Base-by-base conservation (phyloP, 2,113 vertebrate genomes). In the Campylomormyrus tamandua region DNA sequence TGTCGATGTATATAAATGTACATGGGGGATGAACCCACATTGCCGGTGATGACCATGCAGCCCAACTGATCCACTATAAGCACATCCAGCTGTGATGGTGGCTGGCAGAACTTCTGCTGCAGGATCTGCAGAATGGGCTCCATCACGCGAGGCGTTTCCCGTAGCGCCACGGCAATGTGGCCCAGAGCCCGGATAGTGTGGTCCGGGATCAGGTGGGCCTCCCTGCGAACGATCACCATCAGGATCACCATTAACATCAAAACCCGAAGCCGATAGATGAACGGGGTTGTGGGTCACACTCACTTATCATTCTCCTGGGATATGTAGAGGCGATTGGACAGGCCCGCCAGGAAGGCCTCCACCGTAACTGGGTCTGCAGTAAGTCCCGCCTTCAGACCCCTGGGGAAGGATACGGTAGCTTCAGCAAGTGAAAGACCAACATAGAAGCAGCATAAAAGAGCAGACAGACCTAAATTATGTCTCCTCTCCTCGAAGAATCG, bases 21-120 rank as follows among this genome's bases (percentile, higher is more conserved):
- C 5, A n/a, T n/a, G 45, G 10, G 8, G 2, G 9, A n/a, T 84
- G 45, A 15, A 42, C 96, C 96, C 94, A 99, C 98, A 11, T 99
- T 99, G 91, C 98, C 98, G 0, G 98, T 98, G 94, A 99, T 99
- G 92, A 99, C 98, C 96, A 99, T 96, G 94, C 98, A 99, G 92
- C 98, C 98, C 5, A 99, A 96, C 93, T 99, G 98, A 93, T 99
- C 98, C 3, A 99, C 95, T 93, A 99, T 99, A 35, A 99, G 97
- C 5, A 99, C 97, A 0, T 99, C 98, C 0, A 99, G 97, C n/a
- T 98, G 97, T 9, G 98, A 98, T 0, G 98, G 98, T 0, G 98
- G 98, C 94, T 99, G 98, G 92, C 98, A 99, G 94, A 99, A 99
- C 93, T 99, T 99, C 95, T 99, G 98, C 94, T 99, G 98, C 0